Base-by-base conservation (phyloP, 1,140 invertebrate species). In the Drosophila fuyamai region DNA sequence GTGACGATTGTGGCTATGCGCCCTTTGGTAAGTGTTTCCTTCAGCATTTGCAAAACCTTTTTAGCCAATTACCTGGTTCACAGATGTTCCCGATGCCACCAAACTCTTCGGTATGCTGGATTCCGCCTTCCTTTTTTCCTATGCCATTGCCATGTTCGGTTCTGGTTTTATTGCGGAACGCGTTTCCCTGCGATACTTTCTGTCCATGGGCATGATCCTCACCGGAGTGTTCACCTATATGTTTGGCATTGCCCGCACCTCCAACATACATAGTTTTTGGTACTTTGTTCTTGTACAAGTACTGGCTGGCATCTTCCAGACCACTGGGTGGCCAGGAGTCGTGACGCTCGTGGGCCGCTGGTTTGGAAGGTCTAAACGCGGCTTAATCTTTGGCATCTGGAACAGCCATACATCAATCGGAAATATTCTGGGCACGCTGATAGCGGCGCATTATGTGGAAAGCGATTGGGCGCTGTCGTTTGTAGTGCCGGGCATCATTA, bases 361-460 rank as follows among this genome's bases (percentile, higher is more conserved):
- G 98, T 99, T 98, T 93, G 98, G 98, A 1, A 98, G 97, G 93
- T 95, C 95, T 16, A 98, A 97, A 92, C 94, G 95, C 92, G 98
- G 98, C 18, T 93, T 99, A 7, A 98, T 99, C 73, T 99, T 99
- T 93, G 98, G 98, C 12, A 94, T 99, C 12, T 99, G 95, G 98
- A 99, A 99, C 93, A 98, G 98, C 1, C 98, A 99, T 81, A 99
- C 98, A 0, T 98, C 97, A 0, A 94, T 99, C 10, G 98, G 98
- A 32, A 99, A 99, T 92, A 99, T 99, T 90, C 90, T 99, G 50
- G 98, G 97, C 40, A 94, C 95, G 0, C 72, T 98, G 5, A 96
- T 99, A 60, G 97, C 98, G 8, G 97, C 96, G 0, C 90, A 94
- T 41, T 99, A 96, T 93, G 97, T 99, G 7, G 96, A 97, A 88